Conservation (phyloP, 1,140 invertebrate genomes). For the Drosophila nasuta region DNA sequence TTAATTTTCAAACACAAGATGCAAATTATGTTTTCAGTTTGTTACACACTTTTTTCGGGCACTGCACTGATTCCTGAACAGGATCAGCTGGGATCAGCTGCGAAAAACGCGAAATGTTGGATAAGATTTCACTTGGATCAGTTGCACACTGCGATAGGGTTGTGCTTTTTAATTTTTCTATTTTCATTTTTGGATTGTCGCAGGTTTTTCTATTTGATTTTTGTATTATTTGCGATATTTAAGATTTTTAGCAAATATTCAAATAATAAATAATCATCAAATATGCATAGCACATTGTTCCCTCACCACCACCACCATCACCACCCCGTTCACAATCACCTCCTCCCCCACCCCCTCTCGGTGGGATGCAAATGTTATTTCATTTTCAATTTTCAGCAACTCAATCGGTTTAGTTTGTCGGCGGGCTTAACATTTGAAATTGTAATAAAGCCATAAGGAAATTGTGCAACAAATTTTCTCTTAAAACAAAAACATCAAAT, state of each 20-base stretch:
- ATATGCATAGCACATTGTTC: conserved; percentile 34
- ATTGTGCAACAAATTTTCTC: conserved; percentile 1
- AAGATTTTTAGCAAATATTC: conserved; percentile 67
- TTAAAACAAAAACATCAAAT: background rate
- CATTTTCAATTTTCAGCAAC: conserved; percentile 41
- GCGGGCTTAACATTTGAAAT: conserved; percentile 51
- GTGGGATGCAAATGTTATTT: conserved; percentile 21
- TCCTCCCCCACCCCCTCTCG: background rate
- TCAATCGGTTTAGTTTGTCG: background rate
- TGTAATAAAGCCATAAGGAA: conserved; percentile 44
- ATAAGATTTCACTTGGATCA: background rate
- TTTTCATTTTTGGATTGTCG: conserved; percentile 24
- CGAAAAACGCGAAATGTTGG: background rate
- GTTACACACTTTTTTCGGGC: conserved; percentile 51
- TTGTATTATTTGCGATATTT: conserved; percentile 55
- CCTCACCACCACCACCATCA: no score
- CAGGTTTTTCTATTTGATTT: conserved; percentile 63
- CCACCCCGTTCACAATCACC: background rate
- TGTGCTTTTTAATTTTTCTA: background rate
- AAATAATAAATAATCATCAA: conserved; percentile 19
- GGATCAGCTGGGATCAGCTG: conserved; percentile 21
- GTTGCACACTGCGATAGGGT: background rate
- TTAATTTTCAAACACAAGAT: conserved; percentile 53
- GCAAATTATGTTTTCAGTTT: conserved; percentile 76
- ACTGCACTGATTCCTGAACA: conserved; percentile 19